Conservation (phyloP, 2,113 vertebrate genomes). For the Procavia capensis region DNA sequence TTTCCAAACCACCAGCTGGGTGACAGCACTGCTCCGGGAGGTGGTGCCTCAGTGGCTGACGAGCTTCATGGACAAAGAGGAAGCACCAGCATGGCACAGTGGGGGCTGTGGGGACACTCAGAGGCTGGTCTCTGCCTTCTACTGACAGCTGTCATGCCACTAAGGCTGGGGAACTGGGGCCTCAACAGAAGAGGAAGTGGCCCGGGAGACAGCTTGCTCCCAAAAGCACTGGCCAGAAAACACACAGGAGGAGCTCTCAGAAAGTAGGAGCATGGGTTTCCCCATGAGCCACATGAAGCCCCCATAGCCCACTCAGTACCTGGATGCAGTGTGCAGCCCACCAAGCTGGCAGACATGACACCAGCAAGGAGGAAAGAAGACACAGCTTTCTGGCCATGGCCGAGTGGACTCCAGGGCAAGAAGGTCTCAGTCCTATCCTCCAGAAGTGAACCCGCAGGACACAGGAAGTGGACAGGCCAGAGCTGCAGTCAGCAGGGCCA, state of each 20-base stretch:
- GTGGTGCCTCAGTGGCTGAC: not conserved
- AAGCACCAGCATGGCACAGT: no score
- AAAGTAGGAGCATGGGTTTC: rapidly evolving
- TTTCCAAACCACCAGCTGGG: not conserved
- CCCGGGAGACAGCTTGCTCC: not conserved
- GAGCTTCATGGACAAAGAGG: not conserved
- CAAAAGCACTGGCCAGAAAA: not conserved
- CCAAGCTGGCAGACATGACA: not conserved
- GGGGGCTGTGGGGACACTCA: not conserved
- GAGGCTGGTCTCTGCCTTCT: not conserved
- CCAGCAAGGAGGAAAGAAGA: no score
- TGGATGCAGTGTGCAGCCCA: rapidly evolving
- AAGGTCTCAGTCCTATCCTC: not conserved
- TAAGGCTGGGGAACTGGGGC: not conserved
- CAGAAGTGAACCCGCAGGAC: not conserved
- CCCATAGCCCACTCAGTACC: not conserved
- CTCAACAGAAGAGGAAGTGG: not conserved
- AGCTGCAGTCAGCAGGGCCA: not conserved
- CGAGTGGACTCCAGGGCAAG: rapidly evolving
- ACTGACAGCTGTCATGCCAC: not conserved
- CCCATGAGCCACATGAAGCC: not conserved
- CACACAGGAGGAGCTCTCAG: rapidly evolving
- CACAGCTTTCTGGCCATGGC: rapidly evolving
- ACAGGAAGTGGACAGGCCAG: not conserved
- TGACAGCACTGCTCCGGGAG: not conserved